phyloP scores from a whole-genome alignment of 2,888 invertebrate genomes.

The Cataglyphis altisquamis region DNA sequence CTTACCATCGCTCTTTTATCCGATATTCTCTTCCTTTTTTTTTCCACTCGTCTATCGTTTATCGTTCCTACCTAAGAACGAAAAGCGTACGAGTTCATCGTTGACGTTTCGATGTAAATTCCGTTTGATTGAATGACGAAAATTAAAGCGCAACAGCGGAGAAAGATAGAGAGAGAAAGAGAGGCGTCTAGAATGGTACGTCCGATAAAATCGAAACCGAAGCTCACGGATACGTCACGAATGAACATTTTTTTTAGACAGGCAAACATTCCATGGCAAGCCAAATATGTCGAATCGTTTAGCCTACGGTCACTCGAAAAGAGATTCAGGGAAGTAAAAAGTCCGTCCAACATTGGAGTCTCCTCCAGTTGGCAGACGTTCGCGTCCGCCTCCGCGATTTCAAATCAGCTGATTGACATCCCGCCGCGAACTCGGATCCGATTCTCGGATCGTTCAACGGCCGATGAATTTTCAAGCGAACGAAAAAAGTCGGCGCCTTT shows the following conservation, averaged over 20 bases:
- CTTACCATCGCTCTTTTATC: constrained; percentile 47
- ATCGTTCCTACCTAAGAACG: constrained; percentile 53
- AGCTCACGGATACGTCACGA: constrained; percentile 45
- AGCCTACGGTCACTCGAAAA: constrained; percentile 39
- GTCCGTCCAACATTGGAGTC: constrained; percentile 11
- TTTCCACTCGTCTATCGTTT: neutral
- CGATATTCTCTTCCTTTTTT: neutral
- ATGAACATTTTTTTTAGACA: constrained; percentile 40
- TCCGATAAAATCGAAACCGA: constrained; percentile 14
- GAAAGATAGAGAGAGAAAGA: constrained; percentile 13
- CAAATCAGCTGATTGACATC: constrained; percentile 44
- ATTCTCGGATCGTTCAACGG: constrained; percentile 6
- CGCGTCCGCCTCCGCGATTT: constrained; percentile 32
- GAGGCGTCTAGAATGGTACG: constrained; percentile 26
- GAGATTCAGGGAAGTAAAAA: constrained; percentile 26
- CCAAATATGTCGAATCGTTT: constrained; percentile 59
- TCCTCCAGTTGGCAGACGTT: constrained; percentile 39
- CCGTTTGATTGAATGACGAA: constrained; percentile 60
- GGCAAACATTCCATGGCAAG: constrained; percentile 40
- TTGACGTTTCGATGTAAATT: constrained; percentile 45
- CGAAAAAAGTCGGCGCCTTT: constrained; percentile 6
- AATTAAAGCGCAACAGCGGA: constrained; percentile 51
- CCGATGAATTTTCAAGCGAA: neutral
- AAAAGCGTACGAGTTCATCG: constrained; percentile 33
- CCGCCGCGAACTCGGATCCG: constrained; percentile 16